A percentile compares a stretch with the other conserved stretches of the same genome.
Conservation (phyloP, 2,113 vertebrate genomes). For the Thermophis baileyi region DNA sequence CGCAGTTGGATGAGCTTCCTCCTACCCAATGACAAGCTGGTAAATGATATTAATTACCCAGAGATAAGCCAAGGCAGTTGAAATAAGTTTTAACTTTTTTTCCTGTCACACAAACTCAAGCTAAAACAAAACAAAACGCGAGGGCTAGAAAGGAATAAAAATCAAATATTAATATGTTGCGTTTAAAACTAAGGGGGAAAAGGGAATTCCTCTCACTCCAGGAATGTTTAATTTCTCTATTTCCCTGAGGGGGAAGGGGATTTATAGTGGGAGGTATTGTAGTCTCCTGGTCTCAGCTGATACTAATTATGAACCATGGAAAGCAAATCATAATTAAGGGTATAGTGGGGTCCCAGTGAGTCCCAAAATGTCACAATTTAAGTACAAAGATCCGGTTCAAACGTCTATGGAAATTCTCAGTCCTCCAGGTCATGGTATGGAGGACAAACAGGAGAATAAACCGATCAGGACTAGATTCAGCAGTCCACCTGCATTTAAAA, state of each 20-base stretch:
- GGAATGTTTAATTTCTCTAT: background rate
- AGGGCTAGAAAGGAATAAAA: too few relatives aligned
- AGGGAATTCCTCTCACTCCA: background rate
- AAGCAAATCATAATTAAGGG: background rate
- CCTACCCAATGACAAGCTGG: background rate
- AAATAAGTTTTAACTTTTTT: background rate
- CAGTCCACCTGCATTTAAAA: too few relatives aligned
- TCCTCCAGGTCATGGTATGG: too few relatives aligned
- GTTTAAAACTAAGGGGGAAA: background rate
- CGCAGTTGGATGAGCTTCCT: background rate
- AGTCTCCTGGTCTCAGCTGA: background rate
- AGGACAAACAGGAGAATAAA: too few relatives aligned
- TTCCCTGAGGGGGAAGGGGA: background rate
- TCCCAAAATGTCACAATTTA: background rate
- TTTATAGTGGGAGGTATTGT: background rate
- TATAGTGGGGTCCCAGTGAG: background rate
- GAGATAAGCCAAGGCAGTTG: background rate
- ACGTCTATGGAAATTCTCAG: background rate
- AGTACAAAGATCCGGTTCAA: background rate
- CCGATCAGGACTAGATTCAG: too few relatives aligned
- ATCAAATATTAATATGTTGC: background rate
- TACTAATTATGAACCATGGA: background rate
- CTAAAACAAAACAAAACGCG: background rate
- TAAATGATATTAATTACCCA: background rate
- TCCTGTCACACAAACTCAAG: background rate